Evolutionary conservation across 2,888 invertebrate genomes (phyloP).

Genomic region (Cyaniris semiargus): DNA sequence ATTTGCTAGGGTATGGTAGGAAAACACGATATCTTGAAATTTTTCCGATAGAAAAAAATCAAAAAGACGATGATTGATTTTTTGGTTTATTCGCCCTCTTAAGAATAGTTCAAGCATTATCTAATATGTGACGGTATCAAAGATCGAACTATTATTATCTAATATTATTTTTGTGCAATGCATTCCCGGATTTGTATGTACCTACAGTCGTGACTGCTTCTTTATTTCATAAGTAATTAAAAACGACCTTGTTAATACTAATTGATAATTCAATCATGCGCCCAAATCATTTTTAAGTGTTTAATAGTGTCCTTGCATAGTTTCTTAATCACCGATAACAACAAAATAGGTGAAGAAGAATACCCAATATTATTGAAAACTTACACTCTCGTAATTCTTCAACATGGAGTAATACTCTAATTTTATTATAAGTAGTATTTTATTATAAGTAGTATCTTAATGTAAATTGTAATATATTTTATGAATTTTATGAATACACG

Average conservation of each 20-base stretch:
- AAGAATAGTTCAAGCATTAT: neutral
- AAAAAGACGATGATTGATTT: too few relatives aligned
- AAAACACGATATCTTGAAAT: too few relatives aligned
- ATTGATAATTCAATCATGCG: constrained; percentile 19
- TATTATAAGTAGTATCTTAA: too few relatives aligned
- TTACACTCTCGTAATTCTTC: too few relatives aligned
- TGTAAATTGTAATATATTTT: too few relatives aligned
- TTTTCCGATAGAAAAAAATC: too few relatives aligned
- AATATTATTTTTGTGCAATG: too few relatives aligned
- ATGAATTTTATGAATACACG: too few relatives aligned
- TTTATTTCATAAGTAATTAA: constrained; percentile 21
- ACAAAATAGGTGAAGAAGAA: neutral
- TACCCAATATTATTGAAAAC: neutral
- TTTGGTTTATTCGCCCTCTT: too few relatives aligned
- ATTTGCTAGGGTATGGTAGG: too few relatives aligned
- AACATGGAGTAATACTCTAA: too few relatives aligned
- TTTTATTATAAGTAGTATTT: too few relatives aligned
- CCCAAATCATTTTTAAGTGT: constrained; percentile 1
- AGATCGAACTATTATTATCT: neutral
- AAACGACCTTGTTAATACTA: constrained; percentile 12
- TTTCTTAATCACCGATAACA: neutral
- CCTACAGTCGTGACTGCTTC: constrained; percentile 5
- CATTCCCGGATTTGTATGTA: constrained; percentile 13
- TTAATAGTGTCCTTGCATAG: constrained; percentile 27
- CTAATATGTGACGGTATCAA: neutral